These are phyloP conservation scores for Tipula unca DNA, from an alignment of 2,888 invertebrate genomes.

Conservation along the genomic window DNA sequence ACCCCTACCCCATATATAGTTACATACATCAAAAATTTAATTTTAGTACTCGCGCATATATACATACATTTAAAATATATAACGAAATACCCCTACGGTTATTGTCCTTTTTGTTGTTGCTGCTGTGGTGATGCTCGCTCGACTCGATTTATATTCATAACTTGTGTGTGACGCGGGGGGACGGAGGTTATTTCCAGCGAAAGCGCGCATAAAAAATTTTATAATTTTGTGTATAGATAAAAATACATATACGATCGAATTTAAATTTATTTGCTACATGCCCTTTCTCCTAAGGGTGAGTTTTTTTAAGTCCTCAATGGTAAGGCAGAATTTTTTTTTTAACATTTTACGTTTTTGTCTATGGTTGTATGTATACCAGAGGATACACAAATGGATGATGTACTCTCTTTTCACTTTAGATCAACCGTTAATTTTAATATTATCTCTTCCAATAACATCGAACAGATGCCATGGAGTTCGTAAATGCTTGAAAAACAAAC, in stretches of 20 bases:
- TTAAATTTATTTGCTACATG: not conserved
- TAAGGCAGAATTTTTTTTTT: not conserved
- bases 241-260: conserved; percentile 3
- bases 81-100: conserved; percentile 2
- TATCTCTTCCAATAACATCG: too few relatives aligned
- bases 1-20: not conserved
- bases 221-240: not conserved
- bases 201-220: not conserved
- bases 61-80: not conserved
- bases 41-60: not conserved
- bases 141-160: not conserved
- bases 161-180: not conserved
- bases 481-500: too few relatives aligned
- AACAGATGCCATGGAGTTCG: too few relatives aligned
- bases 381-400: too few relatives aligned
- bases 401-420: too few relatives aligned
- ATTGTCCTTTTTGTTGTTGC: not conserved
- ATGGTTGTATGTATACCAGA: too few relatives aligned
- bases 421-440: too few relatives aligned
- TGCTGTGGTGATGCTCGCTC: not conserved
- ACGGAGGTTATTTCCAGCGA: not conserved
- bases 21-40: not conserved
- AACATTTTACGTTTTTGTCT: not conserved
- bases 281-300: not conserved
- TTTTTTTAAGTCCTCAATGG: not conserved